Evolutionary conservation across 2,797 vertebrate genomes (phyloP).

Genomic region (Pyrocephalus nanus): DNA sequence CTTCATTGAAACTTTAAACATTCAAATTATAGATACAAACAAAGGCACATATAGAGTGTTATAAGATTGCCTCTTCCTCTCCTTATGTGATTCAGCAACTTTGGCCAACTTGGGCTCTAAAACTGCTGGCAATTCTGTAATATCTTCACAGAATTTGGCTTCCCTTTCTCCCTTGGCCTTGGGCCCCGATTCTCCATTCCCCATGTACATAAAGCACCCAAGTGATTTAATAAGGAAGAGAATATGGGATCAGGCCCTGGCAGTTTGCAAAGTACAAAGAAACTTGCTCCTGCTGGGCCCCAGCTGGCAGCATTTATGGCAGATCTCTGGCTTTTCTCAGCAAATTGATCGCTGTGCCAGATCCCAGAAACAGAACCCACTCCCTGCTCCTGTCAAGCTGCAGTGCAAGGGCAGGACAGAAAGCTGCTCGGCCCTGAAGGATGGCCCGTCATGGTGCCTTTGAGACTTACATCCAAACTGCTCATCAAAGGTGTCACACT

Average conservation of each 20-base stretch:
- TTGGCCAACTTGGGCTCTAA: not conserved
- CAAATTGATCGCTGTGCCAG: not conserved
- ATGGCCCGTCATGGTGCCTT: not conserved
- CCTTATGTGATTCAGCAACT: fast-evolving
- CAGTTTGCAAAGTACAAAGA: not conserved
- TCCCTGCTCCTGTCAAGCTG: not conserved
- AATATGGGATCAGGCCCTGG: not conserved
- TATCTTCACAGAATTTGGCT: not conserved
- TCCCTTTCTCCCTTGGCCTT: not conserved
- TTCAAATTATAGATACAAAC: not conserved
- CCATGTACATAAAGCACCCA: fast-evolving
- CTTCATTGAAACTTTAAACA: not conserved
- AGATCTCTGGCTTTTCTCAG: not conserved
- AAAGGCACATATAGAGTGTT: not conserved
- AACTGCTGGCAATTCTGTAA: not conserved
- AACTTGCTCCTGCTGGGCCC: not conserved
- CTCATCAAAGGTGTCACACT: not conserved
- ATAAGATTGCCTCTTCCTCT: not conserved
- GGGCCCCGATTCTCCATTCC: not conserved
- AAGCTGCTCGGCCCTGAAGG: not conserved
- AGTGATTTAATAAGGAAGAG: not conserved
- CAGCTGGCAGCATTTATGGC: not conserved
- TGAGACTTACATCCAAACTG: not conserved
- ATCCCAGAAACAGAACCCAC: not conserved
- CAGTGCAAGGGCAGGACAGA: not conserved